Conservation (phyloP, 2,797 vertebrate genomes). For the Mormyrus proboscirostris region DNA sequence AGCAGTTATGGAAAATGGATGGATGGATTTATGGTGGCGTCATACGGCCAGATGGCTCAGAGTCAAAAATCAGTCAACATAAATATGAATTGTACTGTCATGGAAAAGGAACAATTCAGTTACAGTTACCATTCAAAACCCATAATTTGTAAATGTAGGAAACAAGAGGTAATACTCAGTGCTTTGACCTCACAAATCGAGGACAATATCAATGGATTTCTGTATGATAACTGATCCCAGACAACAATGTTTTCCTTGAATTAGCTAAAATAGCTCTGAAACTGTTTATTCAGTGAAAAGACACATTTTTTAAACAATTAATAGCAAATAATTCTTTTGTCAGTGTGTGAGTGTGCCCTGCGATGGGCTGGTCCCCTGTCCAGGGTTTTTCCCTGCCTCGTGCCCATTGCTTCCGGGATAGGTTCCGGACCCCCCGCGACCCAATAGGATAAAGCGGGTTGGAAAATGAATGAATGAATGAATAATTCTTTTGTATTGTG, state of each 20-base stretch:
- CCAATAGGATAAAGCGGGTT: too few relatives aligned
- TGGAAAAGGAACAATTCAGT: neutral
- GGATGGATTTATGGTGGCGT: neutral
- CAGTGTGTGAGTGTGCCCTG: too few relatives aligned
- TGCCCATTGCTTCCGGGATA: too few relatives aligned
- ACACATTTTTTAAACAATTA: neutral
- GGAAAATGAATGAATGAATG: too few relatives aligned
- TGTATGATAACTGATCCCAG: neutral
- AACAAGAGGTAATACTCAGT: neutral
- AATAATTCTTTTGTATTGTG: neutral
- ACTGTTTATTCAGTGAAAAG: neutral
- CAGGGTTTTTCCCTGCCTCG: too few relatives aligned
- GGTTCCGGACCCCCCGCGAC: too few relatives aligned
- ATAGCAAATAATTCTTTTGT: neutral
- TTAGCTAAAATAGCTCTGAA: neutral
- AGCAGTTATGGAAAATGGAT: neutral
- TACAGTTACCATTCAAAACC: neutral
- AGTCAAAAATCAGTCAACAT: neutral
- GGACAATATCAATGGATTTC: neutral
- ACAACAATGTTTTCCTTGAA: neutral
- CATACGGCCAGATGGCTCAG: neutral
- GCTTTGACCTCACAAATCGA: neutral
- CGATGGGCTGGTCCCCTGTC: too few relatives aligned
- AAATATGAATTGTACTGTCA: neutral
- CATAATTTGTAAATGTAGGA: slow-evolving; percentile 4